A percentile compares a stretch with the other conserved stretches of the same genome.
Conservation (phyloP, 2,888 invertebrate species). For the Therioaphis trifolii region DNA sequence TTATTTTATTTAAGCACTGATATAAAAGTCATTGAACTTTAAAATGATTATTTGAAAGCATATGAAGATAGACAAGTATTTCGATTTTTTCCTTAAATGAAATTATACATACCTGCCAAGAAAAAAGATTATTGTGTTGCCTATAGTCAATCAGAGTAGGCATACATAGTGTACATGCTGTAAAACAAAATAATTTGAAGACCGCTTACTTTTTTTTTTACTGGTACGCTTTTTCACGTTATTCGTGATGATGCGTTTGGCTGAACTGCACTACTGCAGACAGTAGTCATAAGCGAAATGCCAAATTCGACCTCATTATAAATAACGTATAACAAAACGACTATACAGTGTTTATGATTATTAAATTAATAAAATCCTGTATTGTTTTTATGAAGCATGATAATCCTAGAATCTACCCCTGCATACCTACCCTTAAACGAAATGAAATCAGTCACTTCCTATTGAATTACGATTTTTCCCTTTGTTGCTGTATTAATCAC, state of each 20-base stretch:
- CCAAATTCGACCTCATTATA: background rate
- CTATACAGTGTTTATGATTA: no score
- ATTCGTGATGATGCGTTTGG: no score
- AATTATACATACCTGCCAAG: no score
- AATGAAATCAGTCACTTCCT: slow-evolving; percentile 38
- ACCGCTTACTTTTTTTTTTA: background rate
- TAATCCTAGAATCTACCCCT: no score
- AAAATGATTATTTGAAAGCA: no score
- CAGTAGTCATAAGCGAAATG: slow-evolving; percentile 7
- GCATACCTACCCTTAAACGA: slow-evolving; percentile 21
- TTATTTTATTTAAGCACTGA: no score
- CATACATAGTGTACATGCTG: background rate
- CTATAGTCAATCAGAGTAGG: background rate
- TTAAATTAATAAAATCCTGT: background rate
- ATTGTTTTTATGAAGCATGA: slow-evolving; percentile 1
- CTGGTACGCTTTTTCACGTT: background rate
- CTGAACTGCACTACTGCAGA: no score
- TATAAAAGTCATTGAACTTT: no score
- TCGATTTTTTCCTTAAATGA: no score
- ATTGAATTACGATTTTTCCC: background rate
- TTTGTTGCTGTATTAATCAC: slow-evolving; percentile 14
- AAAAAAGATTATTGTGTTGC: slow-evolving; percentile 15
- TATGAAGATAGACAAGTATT: no score
- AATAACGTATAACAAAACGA: background rate
- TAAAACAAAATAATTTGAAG: background rate